A percentile compares a stretch with the other conserved stretches of the same genome.
These are phyloP conservation scores for Daphoenositta chrysoptera DNA, from an alignment of 2,113 vertebrate species.

Conservation along the genomic window DNA sequence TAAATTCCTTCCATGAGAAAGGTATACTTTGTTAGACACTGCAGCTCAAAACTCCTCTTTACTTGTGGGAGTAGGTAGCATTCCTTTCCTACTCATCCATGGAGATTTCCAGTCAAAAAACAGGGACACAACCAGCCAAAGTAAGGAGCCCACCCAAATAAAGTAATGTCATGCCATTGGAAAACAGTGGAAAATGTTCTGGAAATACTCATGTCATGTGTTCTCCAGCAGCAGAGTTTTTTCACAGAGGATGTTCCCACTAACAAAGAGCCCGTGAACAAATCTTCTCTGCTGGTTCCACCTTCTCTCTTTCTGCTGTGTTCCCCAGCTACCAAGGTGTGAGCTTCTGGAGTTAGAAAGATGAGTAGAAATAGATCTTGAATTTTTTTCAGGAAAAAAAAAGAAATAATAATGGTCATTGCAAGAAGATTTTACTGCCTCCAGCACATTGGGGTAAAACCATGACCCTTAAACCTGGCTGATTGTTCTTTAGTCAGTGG, in stretches of 20 bases:
- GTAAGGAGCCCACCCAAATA: neutral
- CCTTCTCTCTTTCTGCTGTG: neutral
- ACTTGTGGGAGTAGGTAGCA: neutral
- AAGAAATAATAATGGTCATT: neutral
- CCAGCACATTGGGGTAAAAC: neutral
- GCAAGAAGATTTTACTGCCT: neutral
- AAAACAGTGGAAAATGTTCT: slow-evolving; percentile 17
- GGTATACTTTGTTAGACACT: neutral
- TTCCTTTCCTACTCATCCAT: neutral
- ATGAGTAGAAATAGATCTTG: neutral
- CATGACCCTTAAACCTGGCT: neutral
- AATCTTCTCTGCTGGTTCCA: neutral
- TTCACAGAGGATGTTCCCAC: neutral
- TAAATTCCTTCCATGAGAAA: neutral
- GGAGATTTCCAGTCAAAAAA: neutral
- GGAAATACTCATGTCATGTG: neutral
- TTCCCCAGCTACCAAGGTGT: neutral
- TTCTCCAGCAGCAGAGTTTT: neutral
- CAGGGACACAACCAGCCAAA: neutral
- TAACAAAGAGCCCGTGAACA: neutral
- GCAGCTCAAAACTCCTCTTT: neutral
- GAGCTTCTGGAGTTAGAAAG: neutral
- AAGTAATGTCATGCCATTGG: neutral
- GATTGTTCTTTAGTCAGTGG: neutral
- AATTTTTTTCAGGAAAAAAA: accelerated